phyloP scores from a whole-genome alignment of 2,888 invertebrate species.

The Acronicta leporina region DNA sequence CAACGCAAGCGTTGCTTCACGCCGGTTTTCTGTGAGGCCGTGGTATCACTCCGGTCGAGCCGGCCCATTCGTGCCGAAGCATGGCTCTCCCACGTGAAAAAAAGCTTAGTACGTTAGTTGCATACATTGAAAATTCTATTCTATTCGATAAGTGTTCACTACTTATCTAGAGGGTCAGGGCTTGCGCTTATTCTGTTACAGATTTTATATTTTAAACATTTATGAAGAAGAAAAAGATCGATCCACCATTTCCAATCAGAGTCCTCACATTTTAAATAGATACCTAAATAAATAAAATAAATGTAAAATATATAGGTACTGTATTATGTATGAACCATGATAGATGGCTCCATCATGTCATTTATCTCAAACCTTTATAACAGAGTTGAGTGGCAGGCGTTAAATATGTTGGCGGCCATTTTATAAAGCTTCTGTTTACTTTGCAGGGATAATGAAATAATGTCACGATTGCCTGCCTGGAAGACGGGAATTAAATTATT shows the following conservation, averaged over 20 bases:
- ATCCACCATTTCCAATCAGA: neutral
- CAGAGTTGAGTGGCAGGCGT: slow-evolving; percentile 31
- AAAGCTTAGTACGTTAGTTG: too few relatives aligned
- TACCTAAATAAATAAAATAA: slow-evolving; percentile 8
- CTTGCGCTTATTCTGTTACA: too few relatives aligned
- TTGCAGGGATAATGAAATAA: neutral
- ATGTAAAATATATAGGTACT: too few relatives aligned
- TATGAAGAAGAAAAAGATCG: neutral
- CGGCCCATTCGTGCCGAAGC: too few relatives aligned
- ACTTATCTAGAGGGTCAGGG: too few relatives aligned
- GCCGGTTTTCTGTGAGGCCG: too few relatives aligned
- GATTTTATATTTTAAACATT: too few relatives aligned
- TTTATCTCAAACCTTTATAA: slow-evolving; percentile 15
- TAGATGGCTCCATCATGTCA: slow-evolving; percentile 30
- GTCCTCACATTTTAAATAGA: neutral
- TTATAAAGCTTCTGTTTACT: slow-evolving; percentile 20
- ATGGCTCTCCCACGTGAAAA: too few relatives aligned
- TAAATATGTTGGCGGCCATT: slow-evolving; percentile 33
- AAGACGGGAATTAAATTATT: neutral
- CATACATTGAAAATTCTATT: too few relatives aligned
- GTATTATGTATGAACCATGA: slow-evolving; percentile 26
- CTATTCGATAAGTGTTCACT: too few relatives aligned
- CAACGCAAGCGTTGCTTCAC: too few relatives aligned
- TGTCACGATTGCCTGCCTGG: neutral
- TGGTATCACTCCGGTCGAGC: too few relatives aligned